These are phyloP conservation scores for Tinea pellionella DNA, from an alignment of 2,888 invertebrate genomes.

Conservation along the genomic window DNA sequence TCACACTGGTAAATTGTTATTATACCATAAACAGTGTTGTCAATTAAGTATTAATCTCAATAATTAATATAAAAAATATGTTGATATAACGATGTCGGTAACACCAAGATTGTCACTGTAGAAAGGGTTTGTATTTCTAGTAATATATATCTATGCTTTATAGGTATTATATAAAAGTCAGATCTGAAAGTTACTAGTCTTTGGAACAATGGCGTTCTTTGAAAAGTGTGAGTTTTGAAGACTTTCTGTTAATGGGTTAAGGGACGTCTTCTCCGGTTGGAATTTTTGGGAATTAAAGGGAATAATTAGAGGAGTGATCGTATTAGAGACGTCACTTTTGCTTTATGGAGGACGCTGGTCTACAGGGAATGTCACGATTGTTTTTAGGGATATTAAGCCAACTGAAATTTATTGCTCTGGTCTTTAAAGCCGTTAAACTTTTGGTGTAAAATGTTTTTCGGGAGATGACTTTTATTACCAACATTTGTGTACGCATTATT, in stretches of 20 bases:
- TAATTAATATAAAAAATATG: no score
- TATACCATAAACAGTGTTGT: no score
- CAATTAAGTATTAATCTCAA: no score
- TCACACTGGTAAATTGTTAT: no score
- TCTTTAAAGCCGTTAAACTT: constrained; percentile 6
- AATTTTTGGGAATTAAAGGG: constrained; percentile 50
- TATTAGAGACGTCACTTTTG: constrained; percentile 60
- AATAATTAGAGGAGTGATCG: constrained; percentile 61
- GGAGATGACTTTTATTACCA: not conserved
- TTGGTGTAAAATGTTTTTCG: not conserved
- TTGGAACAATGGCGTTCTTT: not conserved
- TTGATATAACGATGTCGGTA: no score
- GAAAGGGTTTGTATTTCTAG: no score
- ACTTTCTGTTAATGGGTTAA: constrained; percentile 56
- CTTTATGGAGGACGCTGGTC: constrained; percentile 38
- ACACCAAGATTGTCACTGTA: no score
- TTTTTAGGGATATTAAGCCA: constrained; percentile 19
- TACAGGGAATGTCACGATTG: constrained; percentile 32
- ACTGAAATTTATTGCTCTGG: constrained; percentile 12
- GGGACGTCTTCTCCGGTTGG: constrained; percentile 26
- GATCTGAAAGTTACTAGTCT: not conserved
- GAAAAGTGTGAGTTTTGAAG: constrained; percentile 8
- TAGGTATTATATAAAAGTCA: not conserved
- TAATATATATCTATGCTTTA: not conserved
- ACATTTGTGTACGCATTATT: no score